Evolutionary conservation across 2,113 vertebrate genomes (phyloP).

Genomic region (Neopipo cinnamomea): DNA sequence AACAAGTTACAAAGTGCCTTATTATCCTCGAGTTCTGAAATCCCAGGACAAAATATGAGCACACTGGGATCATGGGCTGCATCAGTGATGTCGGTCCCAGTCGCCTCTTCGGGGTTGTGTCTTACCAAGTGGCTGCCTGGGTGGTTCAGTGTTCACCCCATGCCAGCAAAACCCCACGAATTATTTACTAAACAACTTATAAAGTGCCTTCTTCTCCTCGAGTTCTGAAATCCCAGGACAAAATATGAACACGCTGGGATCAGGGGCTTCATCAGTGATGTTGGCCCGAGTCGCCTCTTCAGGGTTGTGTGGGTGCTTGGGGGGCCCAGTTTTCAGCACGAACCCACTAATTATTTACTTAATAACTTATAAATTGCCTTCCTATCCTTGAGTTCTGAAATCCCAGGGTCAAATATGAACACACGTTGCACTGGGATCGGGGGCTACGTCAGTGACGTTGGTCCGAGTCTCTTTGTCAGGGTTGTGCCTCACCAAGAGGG

Average conservation of each 20-base stretch:
- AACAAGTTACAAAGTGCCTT: neutral
- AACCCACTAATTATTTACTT: too few species aligned
- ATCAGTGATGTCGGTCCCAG: too few species aligned
- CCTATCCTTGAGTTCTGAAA: too few species aligned
- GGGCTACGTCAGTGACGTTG: neutral
- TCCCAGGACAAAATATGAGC: neutral
- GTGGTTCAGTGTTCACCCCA: neutral
- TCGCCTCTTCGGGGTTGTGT: too few species aligned
- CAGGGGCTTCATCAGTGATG: neutral
- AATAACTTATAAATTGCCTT: too few species aligned
- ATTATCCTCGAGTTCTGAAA: neutral
- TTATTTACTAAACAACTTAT: neutral
- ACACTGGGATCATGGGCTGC: neutral
- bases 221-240: neutral
- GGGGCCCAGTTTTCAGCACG: too few species aligned
- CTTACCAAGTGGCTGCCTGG: neutral
- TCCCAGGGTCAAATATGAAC: too few species aligned
- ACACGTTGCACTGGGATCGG: neutral
- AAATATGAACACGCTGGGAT: neutral
- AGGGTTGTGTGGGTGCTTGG: too few species aligned
- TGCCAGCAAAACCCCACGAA: neutral
- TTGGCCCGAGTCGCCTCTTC: too few species aligned
- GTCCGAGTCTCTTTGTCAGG: too few species aligned
- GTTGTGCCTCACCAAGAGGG: too few species aligned
- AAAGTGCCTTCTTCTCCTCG: neutral